Percentiles rank a stretch among this genome's conserved stretches.
phyloP scores from a whole-genome alignment of 2,797 vertebrate species.

The Hozukius guyotensis region DNA sequence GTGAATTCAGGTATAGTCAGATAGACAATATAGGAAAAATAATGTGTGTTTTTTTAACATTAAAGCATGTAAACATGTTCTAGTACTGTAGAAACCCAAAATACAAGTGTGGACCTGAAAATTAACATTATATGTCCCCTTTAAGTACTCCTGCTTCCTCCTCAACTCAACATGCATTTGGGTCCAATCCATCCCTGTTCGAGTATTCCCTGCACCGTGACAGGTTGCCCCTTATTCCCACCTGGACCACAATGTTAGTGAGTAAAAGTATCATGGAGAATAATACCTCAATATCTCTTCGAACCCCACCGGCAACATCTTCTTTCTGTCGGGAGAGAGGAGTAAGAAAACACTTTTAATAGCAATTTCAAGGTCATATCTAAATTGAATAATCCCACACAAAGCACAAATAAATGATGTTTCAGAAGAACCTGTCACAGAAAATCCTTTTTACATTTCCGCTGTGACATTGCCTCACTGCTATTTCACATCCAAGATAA shows the following conservation, averaged over 20 bases:
- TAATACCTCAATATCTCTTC: slow-evolving; percentile 68
- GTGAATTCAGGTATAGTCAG: too few relatives aligned
- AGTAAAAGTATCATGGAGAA: background rate
- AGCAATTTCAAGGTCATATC: background rate
- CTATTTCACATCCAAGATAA: background rate
- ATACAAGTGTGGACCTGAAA: too few relatives aligned
- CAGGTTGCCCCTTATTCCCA: background rate
- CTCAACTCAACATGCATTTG: too few relatives aligned
- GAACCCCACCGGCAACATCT: slow-evolving; percentile 16
- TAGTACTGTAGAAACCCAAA: too few relatives aligned
- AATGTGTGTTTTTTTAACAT: too few relatives aligned
- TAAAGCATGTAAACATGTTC: too few relatives aligned
- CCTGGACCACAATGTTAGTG: background rate
- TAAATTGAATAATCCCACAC: background rate
- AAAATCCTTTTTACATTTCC: background rate
- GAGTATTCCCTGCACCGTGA: too few relatives aligned
- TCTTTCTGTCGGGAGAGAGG: slow-evolving; percentile 61
- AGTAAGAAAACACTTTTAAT: background rate
- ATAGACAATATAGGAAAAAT: too few relatives aligned
- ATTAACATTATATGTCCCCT: accelerated
- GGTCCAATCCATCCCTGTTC: too few relatives aligned
- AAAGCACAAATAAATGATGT: background rate
- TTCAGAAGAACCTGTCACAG: background rate
- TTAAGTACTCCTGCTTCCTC: too few relatives aligned
- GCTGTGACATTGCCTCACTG: background rate